Evolutionary conservation across 2,797 vertebrate genomes (phyloP), one percentile per base, ranked within the genome.

Genomic region (Babyrousa celebensis): DNA sequence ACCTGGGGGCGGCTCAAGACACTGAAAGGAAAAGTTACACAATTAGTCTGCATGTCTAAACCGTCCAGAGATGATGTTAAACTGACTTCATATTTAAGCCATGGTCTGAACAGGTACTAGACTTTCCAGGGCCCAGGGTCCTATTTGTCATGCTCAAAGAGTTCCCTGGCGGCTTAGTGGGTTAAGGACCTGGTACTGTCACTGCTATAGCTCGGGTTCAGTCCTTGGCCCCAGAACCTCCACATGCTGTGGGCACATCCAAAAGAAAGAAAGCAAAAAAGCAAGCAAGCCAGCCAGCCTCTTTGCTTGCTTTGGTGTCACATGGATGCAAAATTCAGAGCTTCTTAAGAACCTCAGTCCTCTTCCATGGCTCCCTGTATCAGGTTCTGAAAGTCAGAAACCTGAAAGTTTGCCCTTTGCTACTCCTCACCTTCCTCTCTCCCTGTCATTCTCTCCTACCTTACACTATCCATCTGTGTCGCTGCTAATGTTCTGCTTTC

Each of bases 11-110:
- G 32, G 71, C 48, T 60, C 58, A 65, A n/a, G 82, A 88, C 43
- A 82, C n/a, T 21, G 11, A 62, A 71, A 74, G 11, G 68, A 48
- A 54, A 65, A 52, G 25, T 72, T 72, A 58, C 10, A 54, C 0
- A 63, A 17, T 92, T 71, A 43, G 32, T 67, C 63, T 89, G 15
- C 23, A 27, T 78, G 5, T 94, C 18, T 74, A 70, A 80, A 79
- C 27, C 56, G 52, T 72, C 17, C 56, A 9, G 29, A 88, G 83
- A 85, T 72, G 23, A 85, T 72, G 23, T 80, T 86, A 84, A 90
- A 70, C 32, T 91, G 86, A 86, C 70, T 83, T 94, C 25, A 80
- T n/a, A 63, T 82, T 94, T 88, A 95, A 79, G 27, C 27, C 74
- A 36, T 9, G 12, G 15, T 25, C 56, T 86, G 54, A 40, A 29